Percentiles rank a stretch among this genome's conserved stretches.
phyloP scores from a whole-genome alignment of 2,888 invertebrate species.

The Drosophila sordidula region DNA sequence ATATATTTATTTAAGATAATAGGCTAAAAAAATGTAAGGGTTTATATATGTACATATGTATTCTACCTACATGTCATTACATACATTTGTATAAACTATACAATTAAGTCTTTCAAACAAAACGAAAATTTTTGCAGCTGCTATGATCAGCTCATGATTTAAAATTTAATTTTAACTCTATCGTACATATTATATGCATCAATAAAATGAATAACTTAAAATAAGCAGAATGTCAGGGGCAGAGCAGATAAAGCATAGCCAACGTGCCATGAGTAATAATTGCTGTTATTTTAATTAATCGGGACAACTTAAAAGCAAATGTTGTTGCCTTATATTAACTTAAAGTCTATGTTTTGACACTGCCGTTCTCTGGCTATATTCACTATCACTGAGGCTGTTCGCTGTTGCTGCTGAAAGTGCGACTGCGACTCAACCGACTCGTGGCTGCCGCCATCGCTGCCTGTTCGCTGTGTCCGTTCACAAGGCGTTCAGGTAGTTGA shows the following conservation, averaged over 20 bases:
- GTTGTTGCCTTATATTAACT: slow-evolving; percentile 22
- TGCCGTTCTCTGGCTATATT: not conserved
- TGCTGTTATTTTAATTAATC: slow-evolving; percentile 18
- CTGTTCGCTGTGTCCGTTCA: slow-evolving; percentile 61
- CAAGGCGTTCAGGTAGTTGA: slow-evolving; percentile 67
- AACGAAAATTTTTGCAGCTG: slow-evolving; percentile 25
- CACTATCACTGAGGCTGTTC: slow-evolving; percentile 53
- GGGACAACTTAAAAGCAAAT: slow-evolving; percentile 12
- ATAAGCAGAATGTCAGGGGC: slow-evolving; percentile 10
- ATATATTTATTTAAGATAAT: slow-evolving; percentile 7
- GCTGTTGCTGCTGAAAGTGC: slow-evolving; percentile 78
- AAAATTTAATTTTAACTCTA: slow-evolving; percentile 6
- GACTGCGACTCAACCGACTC: slow-evolving; percentile 74
- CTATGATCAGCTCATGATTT: not conserved
- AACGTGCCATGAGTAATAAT: slow-evolving; percentile 36
- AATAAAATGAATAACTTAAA: slow-evolving; percentile 25
- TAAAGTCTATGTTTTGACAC: slow-evolving; percentile 21
- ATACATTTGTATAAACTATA: slow-evolving; percentile 24
- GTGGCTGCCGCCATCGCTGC: slow-evolving; percentile 68
- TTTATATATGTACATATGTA: slow-evolving; percentile 23
- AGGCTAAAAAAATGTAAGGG: slow-evolving; percentile 19
- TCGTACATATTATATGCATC: slow-evolving; percentile 23
- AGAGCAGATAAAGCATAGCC: slow-evolving; percentile 34
- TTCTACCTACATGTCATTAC: slow-evolving; percentile 24
- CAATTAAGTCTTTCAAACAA: slow-evolving; percentile 36